Percentiles rank a stretch among this genome's conserved stretches.
These are phyloP conservation scores for Microcebus tavaratra DNA, from an alignment of 2,113 vertebrate genomes.

Conservation along the genomic window DNA sequence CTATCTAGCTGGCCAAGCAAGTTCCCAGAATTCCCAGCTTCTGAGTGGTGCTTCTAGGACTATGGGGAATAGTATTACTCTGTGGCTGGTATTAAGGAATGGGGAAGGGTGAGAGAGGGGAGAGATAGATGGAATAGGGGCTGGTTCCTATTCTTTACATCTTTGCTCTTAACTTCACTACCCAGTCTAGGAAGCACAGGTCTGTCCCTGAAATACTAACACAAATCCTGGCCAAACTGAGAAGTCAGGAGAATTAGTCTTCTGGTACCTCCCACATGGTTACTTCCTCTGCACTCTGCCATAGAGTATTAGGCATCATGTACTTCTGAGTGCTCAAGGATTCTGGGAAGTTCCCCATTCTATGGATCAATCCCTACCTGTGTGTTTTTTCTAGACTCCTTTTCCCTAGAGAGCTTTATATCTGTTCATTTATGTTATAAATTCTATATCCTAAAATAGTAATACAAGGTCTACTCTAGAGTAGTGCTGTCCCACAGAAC, in stretches of 20 bases:
- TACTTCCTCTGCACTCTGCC: background rate
- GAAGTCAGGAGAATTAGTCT: background rate
- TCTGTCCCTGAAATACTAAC: background rate
- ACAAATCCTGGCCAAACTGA: background rate
- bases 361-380: background rate
- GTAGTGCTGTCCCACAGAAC: background rate
- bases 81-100: background rate
- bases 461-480: background rate
- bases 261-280: background rate
- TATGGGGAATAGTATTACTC: background rate
- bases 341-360: background rate
- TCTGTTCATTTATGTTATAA: background rate
- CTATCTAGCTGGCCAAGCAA: background rate
- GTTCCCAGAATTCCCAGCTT: background rate
- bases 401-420: background rate
- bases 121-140: background rate
- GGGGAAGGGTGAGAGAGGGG: background rate
- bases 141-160: background rate
- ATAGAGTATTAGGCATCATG: background rate
- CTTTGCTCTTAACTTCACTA: background rate
- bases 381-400: background rate
- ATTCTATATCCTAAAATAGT: background rate
- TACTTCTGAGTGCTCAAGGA: background rate
- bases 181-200: background rate
- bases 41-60: background rate